Conservation (phyloP, 1,140 invertebrate genomes). For the Zaprionus inermis region DNA sequence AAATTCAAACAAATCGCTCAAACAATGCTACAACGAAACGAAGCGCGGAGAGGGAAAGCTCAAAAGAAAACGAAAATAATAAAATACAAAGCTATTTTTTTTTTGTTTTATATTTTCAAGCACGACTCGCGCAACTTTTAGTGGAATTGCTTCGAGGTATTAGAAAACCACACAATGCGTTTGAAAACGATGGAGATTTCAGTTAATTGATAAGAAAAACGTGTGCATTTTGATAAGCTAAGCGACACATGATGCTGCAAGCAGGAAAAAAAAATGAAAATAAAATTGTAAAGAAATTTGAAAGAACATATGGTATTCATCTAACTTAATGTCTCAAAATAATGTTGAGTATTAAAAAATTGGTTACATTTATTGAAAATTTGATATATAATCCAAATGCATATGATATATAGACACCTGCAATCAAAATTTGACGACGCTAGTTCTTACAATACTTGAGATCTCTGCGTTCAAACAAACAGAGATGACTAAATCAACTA, state of each 20-base stretch:
- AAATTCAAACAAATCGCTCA: constrained; percentile 81
- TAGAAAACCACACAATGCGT: constrained; percentile 62
- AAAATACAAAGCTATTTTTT: constrained; percentile 59
- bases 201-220: constrained; percentile 73
- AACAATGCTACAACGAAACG: constrained; percentile 66
- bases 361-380: no score
- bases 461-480: no score
- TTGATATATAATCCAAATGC: no score
- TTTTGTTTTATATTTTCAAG: constrained; percentile 50
- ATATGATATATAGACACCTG: no score
- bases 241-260: constrained; percentile 16
- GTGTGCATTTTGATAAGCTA: constrained; percentile 41
- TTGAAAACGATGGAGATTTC: constrained; percentile 55
- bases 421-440: no score
- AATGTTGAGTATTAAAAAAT: no score
- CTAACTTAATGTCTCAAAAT: no score
- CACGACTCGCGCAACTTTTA: constrained; percentile 69
- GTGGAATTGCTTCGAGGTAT: constrained; percentile 32
- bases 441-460: no score
- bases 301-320: background rate
- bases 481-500: no score
- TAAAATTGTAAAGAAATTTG: background rate
- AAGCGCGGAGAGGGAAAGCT: constrained; percentile 34
- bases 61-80: constrained; percentile 35
- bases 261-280: background rate